Evolutionary conservation across 2,888 invertebrate genomes (phyloP), one percentile per base, ranked within the genome.

Genomic region (Aphodius granarius): DNA sequence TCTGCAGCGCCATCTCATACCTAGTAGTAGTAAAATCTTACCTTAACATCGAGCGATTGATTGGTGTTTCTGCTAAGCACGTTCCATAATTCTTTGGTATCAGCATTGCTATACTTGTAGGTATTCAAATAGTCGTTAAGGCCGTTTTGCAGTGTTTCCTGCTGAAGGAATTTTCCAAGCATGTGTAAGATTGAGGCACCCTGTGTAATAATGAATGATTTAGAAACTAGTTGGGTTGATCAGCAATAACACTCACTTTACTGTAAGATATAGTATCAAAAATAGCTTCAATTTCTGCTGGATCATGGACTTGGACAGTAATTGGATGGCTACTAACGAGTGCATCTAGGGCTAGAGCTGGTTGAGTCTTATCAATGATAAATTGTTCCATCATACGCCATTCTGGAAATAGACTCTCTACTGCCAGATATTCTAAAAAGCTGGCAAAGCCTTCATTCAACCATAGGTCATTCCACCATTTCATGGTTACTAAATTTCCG

Each of bases 381-480:
- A 93, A 92, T 83, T 92, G 92, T 81, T 92, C 92, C 90, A 92
- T 91, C 92, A 92, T 92, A 81, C 88, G 89, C 92, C 92, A 92
- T 74, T 91, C 90, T 1, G 91, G 91, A 81, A 89, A 89, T 72
- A 92, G 89, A 81, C 88, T 88, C 81, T 91, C 89, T 1, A 92
- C 91, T 0, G 92, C 94, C 76, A 93, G 89, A 86, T 96, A 95
- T 79, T 95, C 95, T 79, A 96, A 90, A 81, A 94, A 95, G 72
- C 93, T 94, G 0, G 96, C 95, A 77, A 96, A 93, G 0, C 94
- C 97, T 85, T 97, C 97, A 85, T 97, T 94, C 78, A 97, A 88
- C 97, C 97, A 97, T 72, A 94, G 89, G 80, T 97, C 94, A 71
- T 94, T 95, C 96, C 96, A 97, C 96, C 96, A 97, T 82, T 95